Evolutionary conservation across 1,140 invertebrate species (phyloP), one percentile per base, ranked within the genome.

Genomic region (Danaus plexippus): DNA sequence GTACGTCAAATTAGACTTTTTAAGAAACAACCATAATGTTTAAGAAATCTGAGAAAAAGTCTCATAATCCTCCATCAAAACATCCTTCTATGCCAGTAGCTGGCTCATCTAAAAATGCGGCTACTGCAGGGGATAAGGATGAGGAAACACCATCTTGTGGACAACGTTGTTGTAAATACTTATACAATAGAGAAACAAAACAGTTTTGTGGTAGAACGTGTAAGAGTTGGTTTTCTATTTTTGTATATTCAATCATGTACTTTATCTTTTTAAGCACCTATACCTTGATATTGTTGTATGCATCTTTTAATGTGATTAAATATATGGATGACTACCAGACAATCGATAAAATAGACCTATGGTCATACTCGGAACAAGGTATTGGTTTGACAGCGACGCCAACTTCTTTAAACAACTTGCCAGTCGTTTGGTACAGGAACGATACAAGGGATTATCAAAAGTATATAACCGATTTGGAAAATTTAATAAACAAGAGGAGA

Each of bases 351-450:
- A 18, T 59, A 0, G 59, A 69, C 11, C 56, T 74, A 1, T 47
- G 69, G 43, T 66, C 72, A 0, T 83, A 75, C 58, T 62, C 73
- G 9, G 52, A 65, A 44, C 62, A 72, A 47, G 77, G 69, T 8
- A 69, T 86, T 32, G 80, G 83, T 7, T 52, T 86, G 8, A 66
- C 83, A 13, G 78, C 72, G 1, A 75, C 71, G 4, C 83, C 83
- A 0, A 71, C 73, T 5, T 66, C 72, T n/a, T 66, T 73, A 9
- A 54, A 62, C n/a, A 69, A 42, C 43, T 52, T 61, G 7, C 78
- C 83, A 0, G 52, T 84, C 11, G 83, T 86, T 44, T 79, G 68
- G 59, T 86, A 83, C n/a, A 73, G 59, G 43, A 54, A 62, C 9
- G 61, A 74, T 40, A 43, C 50, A 8, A 48, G 61, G n/a, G 71